Evolutionary conservation across 2,797 vertebrate species (phyloP).

Genomic region (Bovichtus variegatus): DNA sequence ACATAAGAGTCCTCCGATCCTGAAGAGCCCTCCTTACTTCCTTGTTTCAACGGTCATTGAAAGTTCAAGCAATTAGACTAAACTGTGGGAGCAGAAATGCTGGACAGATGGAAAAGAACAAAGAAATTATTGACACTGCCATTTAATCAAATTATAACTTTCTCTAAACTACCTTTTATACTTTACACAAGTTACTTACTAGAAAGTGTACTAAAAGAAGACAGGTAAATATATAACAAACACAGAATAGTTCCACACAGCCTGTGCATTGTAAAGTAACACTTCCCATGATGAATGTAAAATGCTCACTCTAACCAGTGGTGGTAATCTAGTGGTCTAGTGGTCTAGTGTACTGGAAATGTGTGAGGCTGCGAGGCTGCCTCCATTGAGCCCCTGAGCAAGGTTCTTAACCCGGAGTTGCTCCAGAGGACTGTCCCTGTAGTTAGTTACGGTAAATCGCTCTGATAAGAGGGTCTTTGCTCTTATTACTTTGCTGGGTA

Average conservation of each 20-base stretch:
- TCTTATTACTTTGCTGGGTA: too few relatives aligned
- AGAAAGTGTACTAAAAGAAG: not conserved
- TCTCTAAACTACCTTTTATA: not conserved
- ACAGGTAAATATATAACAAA: not conserved
- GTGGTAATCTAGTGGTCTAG: too few relatives aligned
- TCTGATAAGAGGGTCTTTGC: too few relatives aligned
- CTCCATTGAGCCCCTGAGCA: too few relatives aligned
- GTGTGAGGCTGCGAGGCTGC: too few relatives aligned
- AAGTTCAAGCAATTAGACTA: constrained; percentile 13
- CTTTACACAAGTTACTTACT: not conserved
- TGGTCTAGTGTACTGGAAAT: too few relatives aligned
- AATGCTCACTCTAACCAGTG: too few relatives aligned
- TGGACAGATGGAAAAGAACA: not conserved
- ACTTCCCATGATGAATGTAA: too few relatives aligned
- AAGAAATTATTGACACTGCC: not conserved
- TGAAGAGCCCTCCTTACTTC: constrained; percentile 7
- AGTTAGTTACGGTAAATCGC: too few relatives aligned
- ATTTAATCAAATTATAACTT: not conserved
- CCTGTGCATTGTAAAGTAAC: not conserved
- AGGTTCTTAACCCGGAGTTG: too few relatives aligned
- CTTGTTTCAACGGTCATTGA: not conserved
- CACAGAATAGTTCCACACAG: not conserved
- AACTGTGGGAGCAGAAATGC: constrained; percentile 4
- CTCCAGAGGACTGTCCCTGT: too few relatives aligned
- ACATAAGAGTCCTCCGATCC: not conserved